These are phyloP conservation scores for Scortum barcoo DNA, from an alignment of 2,113 vertebrate species.

Conservation along the genomic window DNA sequence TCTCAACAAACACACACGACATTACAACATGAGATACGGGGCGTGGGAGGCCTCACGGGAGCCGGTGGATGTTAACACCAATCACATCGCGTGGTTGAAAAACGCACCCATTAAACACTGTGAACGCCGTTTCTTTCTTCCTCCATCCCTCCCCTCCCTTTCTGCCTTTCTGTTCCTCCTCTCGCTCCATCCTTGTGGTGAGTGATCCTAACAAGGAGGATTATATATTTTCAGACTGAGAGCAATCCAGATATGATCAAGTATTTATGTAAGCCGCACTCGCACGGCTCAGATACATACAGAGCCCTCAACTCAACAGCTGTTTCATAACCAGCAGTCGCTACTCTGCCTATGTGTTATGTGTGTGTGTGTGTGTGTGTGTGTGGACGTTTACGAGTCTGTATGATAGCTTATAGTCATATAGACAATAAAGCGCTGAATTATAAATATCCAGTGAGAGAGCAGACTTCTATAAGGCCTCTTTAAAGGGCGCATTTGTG, in stretches of 20 bases:
- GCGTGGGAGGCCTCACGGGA: not conserved
- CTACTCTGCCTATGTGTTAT: not conserved
- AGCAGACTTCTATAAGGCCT: slow-evolving; percentile 16
- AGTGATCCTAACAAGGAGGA: slow-evolving; percentile 45
- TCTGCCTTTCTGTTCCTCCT: not conserved
- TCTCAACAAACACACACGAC: too few species aligned
- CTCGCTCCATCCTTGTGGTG: not conserved
- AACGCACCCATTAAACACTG: not conserved
- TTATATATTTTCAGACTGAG: slow-evolving; percentile 59
- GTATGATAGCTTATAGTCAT: slow-evolving; percentile 42
- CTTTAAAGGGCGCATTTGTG: not conserved
- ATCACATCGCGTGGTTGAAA: not conserved
- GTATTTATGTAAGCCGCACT: slow-evolving; percentile 68
- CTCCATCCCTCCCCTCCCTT: not conserved
- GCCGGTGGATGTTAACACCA: not conserved
- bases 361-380: slow-evolving; percentile 25
- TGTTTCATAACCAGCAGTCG: slow-evolving; percentile 55
- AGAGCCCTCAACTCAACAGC: slow-evolving; percentile 41
- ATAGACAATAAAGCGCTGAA: slow-evolving; percentile 45
- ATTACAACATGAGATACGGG: not conserved
- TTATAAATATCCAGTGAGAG: slow-evolving; percentile 47
- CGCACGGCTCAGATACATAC: slow-evolving; percentile 32
- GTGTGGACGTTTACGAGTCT: not conserved
- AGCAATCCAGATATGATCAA: slow-evolving; percentile 61
- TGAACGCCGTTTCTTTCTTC: not conserved